Evolutionary conservation across 2,113 vertebrate genomes (phyloP).

Genomic region (Prunella himalayana): DNA sequence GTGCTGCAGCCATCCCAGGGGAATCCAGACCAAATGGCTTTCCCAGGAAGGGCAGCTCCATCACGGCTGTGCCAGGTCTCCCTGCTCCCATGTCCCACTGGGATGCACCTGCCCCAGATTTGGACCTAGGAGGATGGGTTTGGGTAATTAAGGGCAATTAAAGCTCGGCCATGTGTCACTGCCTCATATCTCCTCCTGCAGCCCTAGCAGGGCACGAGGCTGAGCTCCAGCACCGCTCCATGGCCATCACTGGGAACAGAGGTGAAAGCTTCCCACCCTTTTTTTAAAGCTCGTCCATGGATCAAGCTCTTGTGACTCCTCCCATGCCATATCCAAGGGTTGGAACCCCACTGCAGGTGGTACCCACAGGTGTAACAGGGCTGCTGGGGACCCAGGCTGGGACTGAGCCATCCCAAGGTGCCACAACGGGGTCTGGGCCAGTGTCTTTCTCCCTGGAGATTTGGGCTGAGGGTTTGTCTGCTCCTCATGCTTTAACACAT

Average conservation of each 20-base stretch:
- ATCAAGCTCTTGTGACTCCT: not conserved
- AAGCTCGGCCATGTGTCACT: fast-evolving
- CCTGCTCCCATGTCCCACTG: fast-evolving
- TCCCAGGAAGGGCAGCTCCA: not conserved
- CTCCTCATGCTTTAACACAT: not conserved
- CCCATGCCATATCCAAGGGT: fast-evolving
- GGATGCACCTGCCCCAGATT: not conserved
- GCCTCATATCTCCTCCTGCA: not conserved
- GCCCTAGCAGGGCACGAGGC: not conserved
- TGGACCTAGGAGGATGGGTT: not conserved
- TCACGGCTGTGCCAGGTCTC: fast-evolving
- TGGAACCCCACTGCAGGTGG: not conserved
- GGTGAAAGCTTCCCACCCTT: not conserved
- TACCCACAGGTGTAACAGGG: not conserved
- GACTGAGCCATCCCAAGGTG: not conserved
- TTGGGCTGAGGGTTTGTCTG: not conserved
- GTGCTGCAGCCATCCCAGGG: not conserved
- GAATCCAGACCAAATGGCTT: not conserved
- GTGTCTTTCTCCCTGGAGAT: not conserved
- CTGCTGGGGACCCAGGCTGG: not conserved
- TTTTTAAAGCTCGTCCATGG: not conserved
- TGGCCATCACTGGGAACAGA: not conserved
- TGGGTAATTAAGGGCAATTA: not conserved
- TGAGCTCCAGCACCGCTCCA: fast-evolving
- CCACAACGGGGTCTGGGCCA: fast-evolving